These are phyloP conservation scores for Pseudobourletiella spinata DNA, from an alignment of 1,140 invertebrate genomes.

Conservation along the genomic window DNA sequence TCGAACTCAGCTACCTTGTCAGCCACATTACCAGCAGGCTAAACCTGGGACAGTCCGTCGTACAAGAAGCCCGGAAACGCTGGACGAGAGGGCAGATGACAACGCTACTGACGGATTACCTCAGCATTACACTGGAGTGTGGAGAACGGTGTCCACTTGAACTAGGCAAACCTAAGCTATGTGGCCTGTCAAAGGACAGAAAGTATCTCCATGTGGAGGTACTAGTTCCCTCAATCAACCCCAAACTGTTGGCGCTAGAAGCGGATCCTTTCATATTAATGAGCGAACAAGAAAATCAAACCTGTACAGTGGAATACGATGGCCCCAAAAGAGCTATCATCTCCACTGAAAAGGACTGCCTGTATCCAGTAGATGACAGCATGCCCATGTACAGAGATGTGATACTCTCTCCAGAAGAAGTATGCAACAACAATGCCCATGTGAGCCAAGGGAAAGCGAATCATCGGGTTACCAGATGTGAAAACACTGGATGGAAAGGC, in stretches of 20 bases:
- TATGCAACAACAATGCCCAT: not conserved
- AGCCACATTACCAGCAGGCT: not conserved
- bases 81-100: slow-evolving; percentile 3
- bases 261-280: slow-evolving; percentile 20
- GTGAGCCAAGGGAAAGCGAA: not conserved
- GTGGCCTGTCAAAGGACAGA: not conserved
- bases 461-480: no score
- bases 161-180: not conserved
- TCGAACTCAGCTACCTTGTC: not conserved
- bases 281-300: not conserved
- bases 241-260: slow-evolving; percentile 3
- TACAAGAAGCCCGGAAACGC: not conserved
- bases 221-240: slow-evolving; percentile 6
- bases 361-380: slow-evolving; percentile 1
- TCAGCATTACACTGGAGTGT: slow-evolving; percentile 6
- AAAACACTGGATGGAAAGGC: not conserved
- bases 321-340: slow-evolving; percentile 12
- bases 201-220: slow-evolving; percentile 2
- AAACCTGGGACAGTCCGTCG: not conserved
- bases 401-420: not conserved
- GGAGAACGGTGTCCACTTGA: slow-evolving; percentile 1
- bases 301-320: slow-evolving; percentile 11
- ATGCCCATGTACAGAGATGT: no score
- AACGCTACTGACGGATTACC: slow-evolving; percentile 1
- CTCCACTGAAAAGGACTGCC: slow-evolving; percentile 11